A percentile compares a stretch with the other conserved stretches of the same genome.
These are phyloP conservation scores for Hestina assimilis DNA, from an alignment of 1,140 invertebrate genomes.

Conservation along the genomic window DNA sequence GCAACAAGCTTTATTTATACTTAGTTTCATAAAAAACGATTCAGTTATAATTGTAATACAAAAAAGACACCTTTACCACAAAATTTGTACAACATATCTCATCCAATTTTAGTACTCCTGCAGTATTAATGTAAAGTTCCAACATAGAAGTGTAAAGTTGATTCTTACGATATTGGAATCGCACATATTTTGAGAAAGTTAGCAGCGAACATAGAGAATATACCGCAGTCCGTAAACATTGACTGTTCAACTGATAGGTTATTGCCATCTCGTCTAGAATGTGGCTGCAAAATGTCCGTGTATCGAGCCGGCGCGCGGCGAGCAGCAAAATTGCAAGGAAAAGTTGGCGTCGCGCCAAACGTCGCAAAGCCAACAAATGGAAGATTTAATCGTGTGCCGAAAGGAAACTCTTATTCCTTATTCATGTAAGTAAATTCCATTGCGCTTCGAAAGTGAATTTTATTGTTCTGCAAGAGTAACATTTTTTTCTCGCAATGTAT, in stretches of 20 bases:
- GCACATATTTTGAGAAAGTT: conserved; percentile 9
- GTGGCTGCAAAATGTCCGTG: conserved; percentile 56
- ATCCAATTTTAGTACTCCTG: too few species aligned
- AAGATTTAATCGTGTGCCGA: conserved; percentile 55
- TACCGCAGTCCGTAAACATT: conserved; percentile 15
- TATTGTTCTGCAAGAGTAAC: conserved; percentile 9
- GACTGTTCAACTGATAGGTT: conserved; percentile 62
- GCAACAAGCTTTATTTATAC: too few species aligned
- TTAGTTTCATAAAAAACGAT: too few species aligned
- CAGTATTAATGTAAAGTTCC: too few species aligned
- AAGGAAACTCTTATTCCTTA: conserved; percentile 64
- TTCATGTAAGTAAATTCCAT: conserved; percentile 44
- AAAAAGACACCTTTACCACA: too few species aligned
- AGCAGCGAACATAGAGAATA: neutral
- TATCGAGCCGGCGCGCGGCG: conserved; percentile 46
- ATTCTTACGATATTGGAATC: neutral
- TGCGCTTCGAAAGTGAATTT: conserved; percentile 38
- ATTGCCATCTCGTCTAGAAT: conserved; percentile 60
- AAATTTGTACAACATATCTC: too few species aligned
- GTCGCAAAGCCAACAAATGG: conserved; percentile 35
- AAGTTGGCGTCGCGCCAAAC: conserved; percentile 59
- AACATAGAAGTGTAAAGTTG: too few species aligned
- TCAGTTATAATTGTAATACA: too few species aligned
- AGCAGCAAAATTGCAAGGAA: conserved; percentile 66
- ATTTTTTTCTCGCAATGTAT: conserved; percentile 5